phyloP scores from a whole-genome alignment of 2,113 vertebrate species.

The Seriola aureovittata region DNA sequence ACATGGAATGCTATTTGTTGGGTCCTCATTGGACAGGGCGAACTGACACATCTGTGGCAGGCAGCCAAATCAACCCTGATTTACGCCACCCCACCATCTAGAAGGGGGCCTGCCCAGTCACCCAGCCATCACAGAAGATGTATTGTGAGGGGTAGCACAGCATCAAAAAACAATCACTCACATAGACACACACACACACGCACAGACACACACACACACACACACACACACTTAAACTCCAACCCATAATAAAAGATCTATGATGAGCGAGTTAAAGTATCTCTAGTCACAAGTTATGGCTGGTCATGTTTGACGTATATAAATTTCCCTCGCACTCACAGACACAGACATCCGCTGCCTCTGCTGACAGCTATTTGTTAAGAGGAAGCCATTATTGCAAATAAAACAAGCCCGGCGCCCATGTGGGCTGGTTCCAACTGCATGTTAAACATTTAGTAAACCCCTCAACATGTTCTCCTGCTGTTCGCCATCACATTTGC shows the following conservation, averaged over 20 bases:
- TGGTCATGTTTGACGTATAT: constrained; percentile 62
- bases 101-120: constrained; percentile 56
- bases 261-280: constrained; percentile 64
- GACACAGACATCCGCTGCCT: constrained; percentile 27
- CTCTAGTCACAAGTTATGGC: constrained; percentile 70
- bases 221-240: neutral
- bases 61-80: constrained; percentile 79
- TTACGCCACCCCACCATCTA: constrained; percentile 65
- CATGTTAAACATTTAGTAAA: constrained; percentile 68
- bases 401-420: constrained; percentile 44
- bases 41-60: constrained; percentile 76
- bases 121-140: constrained; percentile 71
- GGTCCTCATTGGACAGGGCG: constrained; percentile 54
- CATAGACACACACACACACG: constrained; percentile 20
- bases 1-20: constrained; percentile 69
- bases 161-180: constrained; percentile 75
- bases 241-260: constrained; percentile 66
- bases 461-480: constrained; percentile 45
- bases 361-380: constrained; percentile 56
- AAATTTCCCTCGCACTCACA: constrained; percentile 56
- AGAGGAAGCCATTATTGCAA: constrained; percentile 58
- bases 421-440: constrained; percentile 14
- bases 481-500: constrained; percentile 48
- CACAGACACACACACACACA: neutral
- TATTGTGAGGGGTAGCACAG: constrained; percentile 61